These are phyloP conservation scores for Puma concolor DNA, from an alignment of 2,113 vertebrate species.

Conservation along the genomic window DNA sequence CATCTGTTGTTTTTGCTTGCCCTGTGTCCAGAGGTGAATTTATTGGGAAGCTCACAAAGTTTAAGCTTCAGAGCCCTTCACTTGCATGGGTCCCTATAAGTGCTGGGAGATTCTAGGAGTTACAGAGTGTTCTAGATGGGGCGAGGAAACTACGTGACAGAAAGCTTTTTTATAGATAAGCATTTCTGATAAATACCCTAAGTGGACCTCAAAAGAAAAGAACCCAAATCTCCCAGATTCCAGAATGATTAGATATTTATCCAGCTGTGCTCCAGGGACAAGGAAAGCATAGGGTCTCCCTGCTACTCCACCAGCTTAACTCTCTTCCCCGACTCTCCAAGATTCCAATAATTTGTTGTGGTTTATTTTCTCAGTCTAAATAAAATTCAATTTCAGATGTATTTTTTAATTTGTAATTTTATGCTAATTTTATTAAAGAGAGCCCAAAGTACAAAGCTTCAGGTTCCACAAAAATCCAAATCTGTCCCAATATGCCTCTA, in stretches of 20 bases:
- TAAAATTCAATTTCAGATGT: slow-evolving; percentile 14
- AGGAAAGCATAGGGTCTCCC: neutral
- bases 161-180: neutral
- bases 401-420: slow-evolving; percentile 34
- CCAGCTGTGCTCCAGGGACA: neutral
- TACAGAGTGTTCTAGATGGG: neutral
- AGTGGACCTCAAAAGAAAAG: slow-evolving; percentile 44
- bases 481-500: neutral
- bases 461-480: neutral
- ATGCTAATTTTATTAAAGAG: slow-evolving; percentile 9
- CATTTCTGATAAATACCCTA: neutral
- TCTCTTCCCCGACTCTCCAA: neutral
- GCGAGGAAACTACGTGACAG: neutral
- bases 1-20: slow-evolving; percentile 6
- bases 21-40: slow-evolving; percentile 12
- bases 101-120: neutral
- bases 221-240: neutral
- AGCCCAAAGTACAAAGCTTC: neutral
- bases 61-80: neutral
- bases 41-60: neutral
- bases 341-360: neutral
- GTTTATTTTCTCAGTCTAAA: slow-evolving; percentile 52
- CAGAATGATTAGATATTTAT: neutral
- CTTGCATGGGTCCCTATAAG: neutral
- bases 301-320: neutral